Evolutionary conservation across 2,888 invertebrate species (phyloP).

Genomic region (Cephonodes hylas): DNA sequence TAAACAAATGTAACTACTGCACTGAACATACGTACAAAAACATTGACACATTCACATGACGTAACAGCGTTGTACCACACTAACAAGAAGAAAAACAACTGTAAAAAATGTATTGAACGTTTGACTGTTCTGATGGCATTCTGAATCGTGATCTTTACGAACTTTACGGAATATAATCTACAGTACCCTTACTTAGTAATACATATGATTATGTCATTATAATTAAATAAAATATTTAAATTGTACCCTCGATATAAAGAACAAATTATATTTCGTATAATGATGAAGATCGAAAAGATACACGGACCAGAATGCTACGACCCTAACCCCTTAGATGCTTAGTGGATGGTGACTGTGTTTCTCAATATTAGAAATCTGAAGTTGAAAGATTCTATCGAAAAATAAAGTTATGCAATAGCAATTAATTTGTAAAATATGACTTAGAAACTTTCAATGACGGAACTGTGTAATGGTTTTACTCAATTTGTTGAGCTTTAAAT

Average conservation of each 20-base stretch:
- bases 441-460: neutral
- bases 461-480: slow-evolving; percentile 19
- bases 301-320: neutral
- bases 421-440: neutral
- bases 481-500: slow-evolving; percentile 13
- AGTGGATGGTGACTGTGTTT: slow-evolving; percentile 58
- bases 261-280: neutral
- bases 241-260: too few species aligned
- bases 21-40: neutral
- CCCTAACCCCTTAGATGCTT: slow-evolving; percentile 45
- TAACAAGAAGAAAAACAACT: neutral
- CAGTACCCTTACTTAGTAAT: too few species aligned
- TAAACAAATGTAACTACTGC: neutral
- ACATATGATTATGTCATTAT: too few species aligned
- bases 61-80: neutral
- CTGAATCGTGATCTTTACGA: neutral
- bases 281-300: neutral
- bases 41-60: neutral
- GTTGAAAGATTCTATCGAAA: neutral
- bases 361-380: slow-evolving; percentile 8
- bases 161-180: neutral
- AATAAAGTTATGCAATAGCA: too few species aligned
- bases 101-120: neutral
- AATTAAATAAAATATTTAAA: too few species aligned
- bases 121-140: neutral